Conservation (phyloP, 2,113 vertebrate genomes). For the Hyla sarda region DNA sequence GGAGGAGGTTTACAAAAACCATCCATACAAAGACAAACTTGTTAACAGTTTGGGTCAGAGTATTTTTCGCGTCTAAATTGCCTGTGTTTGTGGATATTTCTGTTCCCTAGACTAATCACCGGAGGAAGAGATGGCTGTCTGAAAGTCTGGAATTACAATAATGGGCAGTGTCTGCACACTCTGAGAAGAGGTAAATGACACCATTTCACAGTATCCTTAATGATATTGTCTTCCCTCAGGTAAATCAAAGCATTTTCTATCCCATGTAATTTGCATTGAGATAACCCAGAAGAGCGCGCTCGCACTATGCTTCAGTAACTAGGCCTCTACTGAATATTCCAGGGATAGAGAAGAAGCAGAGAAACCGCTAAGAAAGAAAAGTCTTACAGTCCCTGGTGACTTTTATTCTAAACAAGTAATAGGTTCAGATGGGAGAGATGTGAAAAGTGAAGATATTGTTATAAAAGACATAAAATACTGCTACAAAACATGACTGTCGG, state of each 20-base stretch:
- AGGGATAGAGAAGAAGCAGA: background rate
- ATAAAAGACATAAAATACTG: background rate
- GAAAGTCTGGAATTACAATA: conserved; percentile 77
- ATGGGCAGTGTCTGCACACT: conserved; percentile 68
- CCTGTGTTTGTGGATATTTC: background rate
- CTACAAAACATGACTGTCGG: background rate
- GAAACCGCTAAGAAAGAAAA: background rate
- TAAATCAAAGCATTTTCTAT: background rate
- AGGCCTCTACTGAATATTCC: background rate
- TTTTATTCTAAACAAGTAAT: conserved; percentile 6
- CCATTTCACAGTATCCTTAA: background rate
- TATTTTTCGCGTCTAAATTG: background rate
- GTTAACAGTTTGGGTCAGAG: background rate
- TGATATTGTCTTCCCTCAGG: background rate
- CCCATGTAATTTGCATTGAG: background rate
- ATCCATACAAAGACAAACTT: background rate
- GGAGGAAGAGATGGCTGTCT: conserved; percentile 76
- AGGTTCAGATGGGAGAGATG: background rate
- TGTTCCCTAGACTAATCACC: conserved; percentile 70
- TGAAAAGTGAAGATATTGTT: background rate
- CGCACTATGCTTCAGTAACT: background rate
- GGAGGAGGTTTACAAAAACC: background rate
- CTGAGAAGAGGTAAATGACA: conserved; percentile 67
- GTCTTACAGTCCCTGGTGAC: background rate
- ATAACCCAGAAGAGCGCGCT: background rate